Evolutionary conservation across 2,113 vertebrate genomes (phyloP).

Genomic region (Ardeotis arabs): DNA sequence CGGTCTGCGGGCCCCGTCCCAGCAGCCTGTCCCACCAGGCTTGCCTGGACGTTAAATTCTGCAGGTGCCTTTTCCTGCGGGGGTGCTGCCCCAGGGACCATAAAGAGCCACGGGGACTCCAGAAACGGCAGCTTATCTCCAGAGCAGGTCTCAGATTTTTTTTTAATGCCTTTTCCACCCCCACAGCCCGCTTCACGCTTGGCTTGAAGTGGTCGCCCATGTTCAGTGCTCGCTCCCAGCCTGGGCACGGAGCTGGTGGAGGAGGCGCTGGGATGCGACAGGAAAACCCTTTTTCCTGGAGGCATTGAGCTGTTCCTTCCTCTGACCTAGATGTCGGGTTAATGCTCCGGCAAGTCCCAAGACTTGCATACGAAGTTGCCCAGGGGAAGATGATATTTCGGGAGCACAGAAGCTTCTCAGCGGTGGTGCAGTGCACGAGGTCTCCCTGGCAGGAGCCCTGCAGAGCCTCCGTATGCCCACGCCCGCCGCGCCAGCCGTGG

Average conservation of each 20-base stretch:
- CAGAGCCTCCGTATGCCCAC: conserved; percentile 46
- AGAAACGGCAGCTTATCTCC: not conserved
- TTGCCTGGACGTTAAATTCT: not conserved
- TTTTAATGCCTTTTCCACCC: not conserved
- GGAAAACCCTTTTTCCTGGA: conserved; percentile 67
- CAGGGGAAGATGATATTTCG: conserved; percentile 52
- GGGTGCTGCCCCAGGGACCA: not conserved
- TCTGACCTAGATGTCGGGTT: conserved; percentile 57
- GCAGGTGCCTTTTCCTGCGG: not conserved
- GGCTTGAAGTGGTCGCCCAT: not conserved
- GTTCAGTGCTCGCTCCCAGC: not conserved
- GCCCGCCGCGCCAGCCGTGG: not conserved
- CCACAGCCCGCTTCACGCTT: not conserved
- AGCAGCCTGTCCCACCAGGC: not conserved
- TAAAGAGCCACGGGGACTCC: not conserved
- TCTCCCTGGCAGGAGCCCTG: conserved; percentile 42
- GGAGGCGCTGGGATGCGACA: not conserved
- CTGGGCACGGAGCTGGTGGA: not conserved
- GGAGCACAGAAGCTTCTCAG: conserved; percentile 56
- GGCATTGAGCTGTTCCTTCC: conserved; percentile 36
- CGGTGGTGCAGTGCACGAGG: conserved; percentile 21
- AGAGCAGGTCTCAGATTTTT: not conserved
- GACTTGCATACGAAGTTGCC: conserved; percentile 22
- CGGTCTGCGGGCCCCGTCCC: not conserved
- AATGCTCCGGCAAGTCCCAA: conserved; percentile 37